Base-by-base conservation (phyloP, 2,888 invertebrate genomes). In the Pardosa pseudoannulata region DNA sequence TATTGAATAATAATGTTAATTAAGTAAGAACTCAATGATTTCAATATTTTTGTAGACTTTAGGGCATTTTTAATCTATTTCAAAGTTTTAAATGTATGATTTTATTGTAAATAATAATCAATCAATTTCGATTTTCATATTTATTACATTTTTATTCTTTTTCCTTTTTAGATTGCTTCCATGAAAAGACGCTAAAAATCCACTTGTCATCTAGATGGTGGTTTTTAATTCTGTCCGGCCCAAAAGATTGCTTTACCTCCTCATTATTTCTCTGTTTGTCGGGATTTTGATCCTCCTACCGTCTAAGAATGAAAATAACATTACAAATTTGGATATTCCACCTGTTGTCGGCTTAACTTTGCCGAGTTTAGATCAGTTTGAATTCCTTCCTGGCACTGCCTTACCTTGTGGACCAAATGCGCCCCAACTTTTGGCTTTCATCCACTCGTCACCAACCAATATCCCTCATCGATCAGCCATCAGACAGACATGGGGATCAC, bases 381-480 rank as follows among this genome's bases (percentile, higher is more conserved):
- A n/a, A 0, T 83, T 39, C 27, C 27, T 65, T 1, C 50, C n/a
- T 23, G 27, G 62, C 27, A 36, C 73, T 5, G 56, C 83, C 1
- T 27, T 29, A 27, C 67, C 78, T 19, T 83, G 83, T 36, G 7
- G n/a, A 1, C 9, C 23, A 0, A 7, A n/a, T 1, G n/a, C n/a
- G 7, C 71, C 71, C 2, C 36, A 64, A 5, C 1, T 95, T 9
- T 91, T 96, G 29, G 93, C 95, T 82, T 92, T 95, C 36, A 92
- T 95, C 1, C 94, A 95, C 89, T 95, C 96, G 0, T 94, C 95
- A 0, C 95, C 95, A 0, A 91, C 89, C 3, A 94, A 96, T 90
- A 91, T 92, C 23, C 93, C 93, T 19, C 94, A 95, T 88, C 93
- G 96, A n/a, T 92, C 92, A 72, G 91, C 94, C 0, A 95, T 96